Base-by-base conservation (phyloP, 1,140 invertebrate genomes). In the Sitobion miscanthi region DNA sequence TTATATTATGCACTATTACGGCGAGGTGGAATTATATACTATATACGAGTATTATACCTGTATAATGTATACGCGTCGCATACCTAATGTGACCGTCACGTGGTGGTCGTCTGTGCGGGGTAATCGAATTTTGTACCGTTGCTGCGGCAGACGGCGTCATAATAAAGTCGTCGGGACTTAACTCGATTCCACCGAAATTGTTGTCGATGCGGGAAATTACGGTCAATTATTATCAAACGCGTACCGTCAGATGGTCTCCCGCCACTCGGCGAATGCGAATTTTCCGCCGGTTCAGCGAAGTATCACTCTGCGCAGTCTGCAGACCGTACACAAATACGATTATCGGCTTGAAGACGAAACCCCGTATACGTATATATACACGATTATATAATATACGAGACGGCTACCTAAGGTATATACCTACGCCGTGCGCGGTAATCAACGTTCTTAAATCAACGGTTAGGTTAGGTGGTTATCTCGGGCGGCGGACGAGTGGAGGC, bases 311-410 rank as follows among this genome's bases (percentile, higher is more conserved):
- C 38, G 38, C 38, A 38, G 38, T 38, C 45, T 25, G 62, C 62
- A 35, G 47, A 52, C 49, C 85, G 45, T 47, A n/a, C 9, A 77
- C 62, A 87, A 87, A 87, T 87, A 87, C 86, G 86, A 49, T 49
- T 87, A 85, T 45, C 42, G 42, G 9, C 83, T 17, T 1, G 14
- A n/a, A 69, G n/a, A 47, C 45, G 45, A 14, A n/a, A 86, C 45
- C 38, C 9, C 4, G 6, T 86, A 30, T 86, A 45, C 83, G 83
- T 86, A 86, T 85, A 45, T 86, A 52, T 38, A 38, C n/a, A 77
- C 30, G 30, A 69, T 9, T n/a, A 77, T 69, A 30, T 62, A n/a
- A 17, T 77, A 77, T n/a, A n/a, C 30, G 14, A 77, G 62, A 77
- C 30, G 62, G 14, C 62, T n/a, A n/a, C 25, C 23, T 62, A 62